phyloP scores from a whole-genome alignment of 2,113 vertebrate genomes.

The Amblyornis subalaris region DNA sequence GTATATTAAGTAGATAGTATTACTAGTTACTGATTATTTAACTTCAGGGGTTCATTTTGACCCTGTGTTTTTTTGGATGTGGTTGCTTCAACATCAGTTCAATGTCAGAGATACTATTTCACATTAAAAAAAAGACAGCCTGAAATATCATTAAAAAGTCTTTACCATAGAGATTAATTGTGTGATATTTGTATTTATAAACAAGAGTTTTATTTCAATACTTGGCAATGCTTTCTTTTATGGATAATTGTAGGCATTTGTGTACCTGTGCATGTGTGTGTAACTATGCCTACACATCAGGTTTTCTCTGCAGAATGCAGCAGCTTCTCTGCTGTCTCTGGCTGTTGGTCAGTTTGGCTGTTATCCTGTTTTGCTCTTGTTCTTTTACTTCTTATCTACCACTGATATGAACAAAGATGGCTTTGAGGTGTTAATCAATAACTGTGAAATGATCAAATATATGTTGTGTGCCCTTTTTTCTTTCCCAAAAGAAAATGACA shows the following conservation, averaged over 20 bases:
- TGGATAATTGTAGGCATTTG: background rate
- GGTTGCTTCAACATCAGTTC: background rate
- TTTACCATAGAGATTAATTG: background rate
- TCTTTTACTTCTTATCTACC: slow-evolving; percentile 37
- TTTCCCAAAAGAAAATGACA: background rate
- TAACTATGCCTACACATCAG: background rate
- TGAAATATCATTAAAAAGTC: background rate
- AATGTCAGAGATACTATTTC: background rate
- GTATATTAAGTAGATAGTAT: background rate
- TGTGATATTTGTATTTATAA: background rate
- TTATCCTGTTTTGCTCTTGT: background rate
- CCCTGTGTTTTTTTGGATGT: background rate
- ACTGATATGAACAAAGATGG: slow-evolving; percentile 2
- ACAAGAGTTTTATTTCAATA: background rate
- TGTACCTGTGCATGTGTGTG: background rate
- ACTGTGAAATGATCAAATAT: background rate
- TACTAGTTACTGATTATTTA: background rate
- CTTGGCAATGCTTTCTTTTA: background rate
- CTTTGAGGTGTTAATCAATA: slow-evolving; percentile 66
- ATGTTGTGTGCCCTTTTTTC: background rate
- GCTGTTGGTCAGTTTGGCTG: background rate
- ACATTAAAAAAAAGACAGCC: background rate
- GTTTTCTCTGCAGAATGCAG: background rate
- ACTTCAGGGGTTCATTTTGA: background rate
- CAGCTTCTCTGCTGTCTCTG: background rate